Base-by-base conservation (phyloP, 2,888 invertebrate species). In the Nomada ruficornis region DNA sequence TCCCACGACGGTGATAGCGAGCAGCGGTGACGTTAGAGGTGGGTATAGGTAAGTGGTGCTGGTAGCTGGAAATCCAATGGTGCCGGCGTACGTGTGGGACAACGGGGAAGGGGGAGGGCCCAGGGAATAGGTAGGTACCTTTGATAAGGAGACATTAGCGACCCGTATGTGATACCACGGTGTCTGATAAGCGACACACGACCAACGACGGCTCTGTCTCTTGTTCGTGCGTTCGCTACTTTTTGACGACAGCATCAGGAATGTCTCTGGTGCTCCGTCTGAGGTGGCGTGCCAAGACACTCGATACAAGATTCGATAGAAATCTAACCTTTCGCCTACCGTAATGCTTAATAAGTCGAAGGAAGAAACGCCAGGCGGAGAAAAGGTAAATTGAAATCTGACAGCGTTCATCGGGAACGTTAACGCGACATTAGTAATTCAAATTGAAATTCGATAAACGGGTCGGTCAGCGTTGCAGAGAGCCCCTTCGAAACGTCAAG, bases 121-220 rank as follows among this genome's bases (percentile, higher is more conserved):
- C 72, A 83, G 86, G 88, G 88, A 86, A 88, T 90, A 89, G 89
- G 90, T 90, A 89, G 89, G 87, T 89, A 87, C 88, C 86, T 88
- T 89, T 90, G 93, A 93, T 93, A 93, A 93, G 91, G 91, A 93
- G 92, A 93, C 93, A 93, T 93, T 93, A 93, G 93, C 93, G 92
- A 93, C 93, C 93, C 93, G 93, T 93, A 93, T 93, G 92, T 87
- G 92, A 92, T 93, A 92, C 85, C 89, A 86, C 84, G 88, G 70
- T 64, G 70, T 70, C 86, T 82, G 91, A 91, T 91, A 91, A 91
- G 89, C 88, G 88, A 82, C 88, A 77, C 87, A 88, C 89, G 86
- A 82, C 88, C 75, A 86, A 88, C 89, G 86, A 83, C 84, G 71
- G 64, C 77, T 78, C 73, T 80, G 82, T 80, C 82, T 85, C 80